Percentiles rank a stretch among this genome's conserved stretches.
Evolutionary conservation across 2,113 vertebrate genomes (phyloP).

Genomic region (Chlamydotis undulata): DNA sequence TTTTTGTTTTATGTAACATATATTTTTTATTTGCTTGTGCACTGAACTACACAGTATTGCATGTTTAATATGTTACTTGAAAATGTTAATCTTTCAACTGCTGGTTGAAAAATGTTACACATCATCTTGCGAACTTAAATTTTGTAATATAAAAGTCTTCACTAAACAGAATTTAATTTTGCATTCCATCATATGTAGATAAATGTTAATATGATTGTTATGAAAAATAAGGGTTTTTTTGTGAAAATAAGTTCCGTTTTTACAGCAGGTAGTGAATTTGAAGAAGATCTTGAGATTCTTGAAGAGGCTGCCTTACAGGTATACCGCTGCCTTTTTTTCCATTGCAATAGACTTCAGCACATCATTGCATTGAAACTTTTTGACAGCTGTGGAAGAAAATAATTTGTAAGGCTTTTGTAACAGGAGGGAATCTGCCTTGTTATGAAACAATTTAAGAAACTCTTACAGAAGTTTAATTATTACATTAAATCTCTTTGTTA

Average conservation of each 20-base stretch:
- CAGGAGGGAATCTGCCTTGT: not conserved
- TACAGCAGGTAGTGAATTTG: conserved; percentile 89
- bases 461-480: not conserved
- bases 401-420: not conserved
- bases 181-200: not conserved
- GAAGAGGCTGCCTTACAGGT: conserved; percentile 98
- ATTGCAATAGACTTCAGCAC: not conserved
- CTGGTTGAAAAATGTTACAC: not conserved
- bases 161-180: not conserved
- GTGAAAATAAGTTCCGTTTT: conserved; percentile 12
- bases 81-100: not conserved
- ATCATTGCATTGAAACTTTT: not conserved
- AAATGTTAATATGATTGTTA: not conserved
- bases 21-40: not conserved
- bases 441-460: not conserved
- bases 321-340: not conserved
- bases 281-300: conserved; percentile 97
- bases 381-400: not conserved
- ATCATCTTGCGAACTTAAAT: not conserved
- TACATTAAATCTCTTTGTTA: not conserved
- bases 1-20: not conserved
- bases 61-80: not conserved
- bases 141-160: not conserved
- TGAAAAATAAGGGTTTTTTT: not conserved
- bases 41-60: not conserved